Evolutionary conservation across 1,140 invertebrate genomes (phyloP).

Genomic region (Schlechtendalia chinensis): DNA sequence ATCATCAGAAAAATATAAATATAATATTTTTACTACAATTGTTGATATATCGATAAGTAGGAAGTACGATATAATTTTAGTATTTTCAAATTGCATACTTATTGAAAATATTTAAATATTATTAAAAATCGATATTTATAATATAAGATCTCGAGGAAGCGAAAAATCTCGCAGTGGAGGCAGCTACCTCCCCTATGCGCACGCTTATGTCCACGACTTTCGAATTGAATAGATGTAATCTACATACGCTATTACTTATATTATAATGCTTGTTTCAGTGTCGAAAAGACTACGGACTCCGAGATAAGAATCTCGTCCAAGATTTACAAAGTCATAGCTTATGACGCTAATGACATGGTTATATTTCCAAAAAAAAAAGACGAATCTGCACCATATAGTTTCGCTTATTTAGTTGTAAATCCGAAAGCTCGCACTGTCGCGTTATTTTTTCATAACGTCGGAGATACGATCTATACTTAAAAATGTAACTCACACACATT

Average conservation of each 20-base stretch:
- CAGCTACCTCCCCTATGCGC: too few species aligned
- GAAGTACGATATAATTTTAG: too few species aligned
- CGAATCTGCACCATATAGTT: neutral
- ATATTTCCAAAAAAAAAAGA: constrained; percentile 8
- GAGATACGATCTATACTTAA: constrained; percentile 32
- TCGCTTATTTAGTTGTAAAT: constrained; percentile 28
- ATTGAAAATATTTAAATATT: too few species aligned
- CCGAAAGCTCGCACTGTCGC: constrained; percentile 16
- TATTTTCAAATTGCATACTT: too few species aligned
- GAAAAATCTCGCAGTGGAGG: too few species aligned
- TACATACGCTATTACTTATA: neutral
- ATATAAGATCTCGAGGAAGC: too few species aligned
- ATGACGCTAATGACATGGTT: neutral
- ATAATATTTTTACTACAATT: too few species aligned
- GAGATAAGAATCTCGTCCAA: constrained; percentile 7
- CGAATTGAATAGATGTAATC: too few species aligned
- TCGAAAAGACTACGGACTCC: constrained; percentile 1
- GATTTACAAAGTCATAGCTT: neutral
- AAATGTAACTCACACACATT: neutral
- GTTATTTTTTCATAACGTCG: constrained; percentile 33
- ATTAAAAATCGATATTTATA: too few species aligned
- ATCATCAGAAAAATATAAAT: too few species aligned
- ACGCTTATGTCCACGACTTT: too few species aligned
- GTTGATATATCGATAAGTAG: too few species aligned
- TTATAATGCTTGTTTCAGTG: neutral